phyloP scores from a whole-genome alignment of 1,140 invertebrate species.

The Parasteatoda tepidariorum region DNA sequence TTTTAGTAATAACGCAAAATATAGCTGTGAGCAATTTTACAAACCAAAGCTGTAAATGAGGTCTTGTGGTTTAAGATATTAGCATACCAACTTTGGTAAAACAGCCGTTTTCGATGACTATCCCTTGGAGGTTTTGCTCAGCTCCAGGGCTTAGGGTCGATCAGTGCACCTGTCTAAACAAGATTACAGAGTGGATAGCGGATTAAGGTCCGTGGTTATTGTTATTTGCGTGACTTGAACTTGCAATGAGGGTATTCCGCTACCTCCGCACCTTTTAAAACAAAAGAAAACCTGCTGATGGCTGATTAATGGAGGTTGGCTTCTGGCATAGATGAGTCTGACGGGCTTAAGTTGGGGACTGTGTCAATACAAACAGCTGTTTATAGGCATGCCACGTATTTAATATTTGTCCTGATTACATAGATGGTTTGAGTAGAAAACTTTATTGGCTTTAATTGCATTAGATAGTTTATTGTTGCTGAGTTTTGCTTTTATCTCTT shows the following conservation, averaged over 20 bases:
- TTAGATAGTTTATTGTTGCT: not conserved
- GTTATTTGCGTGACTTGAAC: slow-evolving; percentile 46
- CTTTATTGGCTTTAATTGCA: no score
- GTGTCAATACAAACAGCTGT: slow-evolving; percentile 43
- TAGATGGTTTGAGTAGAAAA: not conserved
- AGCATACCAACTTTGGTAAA: slow-evolving; percentile 20
- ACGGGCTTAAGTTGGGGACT: not conserved
- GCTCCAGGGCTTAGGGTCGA: slow-evolving; percentile 30
- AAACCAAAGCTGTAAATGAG: not conserved
- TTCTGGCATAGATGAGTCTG: not conserved
- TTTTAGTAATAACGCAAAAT: no score
- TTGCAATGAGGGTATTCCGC: not conserved
- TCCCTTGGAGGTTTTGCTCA: slow-evolving; percentile 19
- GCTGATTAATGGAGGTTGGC: slow-evolving; percentile 20
- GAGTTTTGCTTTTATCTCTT: not conserved
- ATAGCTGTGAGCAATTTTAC: no score
- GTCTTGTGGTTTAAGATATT: slow-evolving; percentile 1
- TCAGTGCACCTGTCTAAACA: slow-evolving; percentile 45
- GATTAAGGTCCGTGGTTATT: slow-evolving; percentile 42
- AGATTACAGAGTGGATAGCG: slow-evolving; percentile 47
- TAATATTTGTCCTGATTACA: not conserved
- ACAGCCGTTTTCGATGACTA: not conserved
- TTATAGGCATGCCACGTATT: not conserved
- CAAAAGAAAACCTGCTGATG: slow-evolving; percentile 35
- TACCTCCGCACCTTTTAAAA: slow-evolving; percentile 35